Evolutionary conservation across 2,888 invertebrate genomes (phyloP).

Genomic region (Pediacus dermestoides): DNA sequence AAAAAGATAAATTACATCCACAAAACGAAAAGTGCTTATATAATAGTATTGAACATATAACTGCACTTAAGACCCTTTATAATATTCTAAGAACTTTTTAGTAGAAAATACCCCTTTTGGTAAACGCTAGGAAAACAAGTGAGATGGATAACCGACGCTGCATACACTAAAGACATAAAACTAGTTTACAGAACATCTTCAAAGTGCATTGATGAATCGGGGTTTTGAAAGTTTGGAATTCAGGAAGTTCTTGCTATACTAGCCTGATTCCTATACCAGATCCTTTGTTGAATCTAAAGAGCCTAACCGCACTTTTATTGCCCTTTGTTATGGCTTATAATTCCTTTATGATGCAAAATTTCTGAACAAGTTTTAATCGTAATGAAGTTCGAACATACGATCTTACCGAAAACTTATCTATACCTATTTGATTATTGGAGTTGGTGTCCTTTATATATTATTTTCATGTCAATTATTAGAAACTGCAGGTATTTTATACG

Average conservation of each 20-base stretch:
- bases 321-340: conserved; percentile 40
- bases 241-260: conserved; percentile 23
- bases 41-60: no score
- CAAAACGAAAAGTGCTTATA: no score
- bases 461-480: no score
- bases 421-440: no score
- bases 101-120: no score
- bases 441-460: no score
- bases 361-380: conserved; percentile 33
- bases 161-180: background rate
- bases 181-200: conserved; percentile 20
- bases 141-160: background rate
- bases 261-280: conserved; percentile 22
- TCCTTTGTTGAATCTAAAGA: conserved; percentile 30
- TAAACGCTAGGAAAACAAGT: no score
- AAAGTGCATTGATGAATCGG: conserved; percentile 31
- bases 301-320: conserved; percentile 38
- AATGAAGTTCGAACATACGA: conserved; percentile 34
- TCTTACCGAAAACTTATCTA: conserved; percentile 12
- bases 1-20: no score
- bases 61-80: no score
- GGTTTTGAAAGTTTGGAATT: conserved; percentile 25
- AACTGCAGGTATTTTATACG: no score
- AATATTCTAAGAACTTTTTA: no score
- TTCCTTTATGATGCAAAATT: conserved; percentile 40